Percentiles rank a stretch among this genome's conserved stretches.
Evolutionary conservation across 1,140 invertebrate genomes (phyloP).

Genomic region (Penaeus vannamei): DNA sequence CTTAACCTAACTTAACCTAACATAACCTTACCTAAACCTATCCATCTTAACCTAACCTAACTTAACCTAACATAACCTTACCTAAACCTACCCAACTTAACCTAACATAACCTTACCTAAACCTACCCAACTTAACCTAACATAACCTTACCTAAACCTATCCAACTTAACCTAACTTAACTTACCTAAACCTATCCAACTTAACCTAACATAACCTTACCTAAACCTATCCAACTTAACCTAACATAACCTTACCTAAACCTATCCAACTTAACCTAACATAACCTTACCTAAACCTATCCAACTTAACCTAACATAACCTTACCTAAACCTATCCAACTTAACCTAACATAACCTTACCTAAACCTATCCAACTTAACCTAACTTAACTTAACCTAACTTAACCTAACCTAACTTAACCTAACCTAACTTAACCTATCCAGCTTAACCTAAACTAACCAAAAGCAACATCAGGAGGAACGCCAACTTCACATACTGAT

Average conservation of each 20-base stretch:
- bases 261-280: neutral
- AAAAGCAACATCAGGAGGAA: neutral
- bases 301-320: neutral
- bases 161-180: neutral
- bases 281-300: neutral
- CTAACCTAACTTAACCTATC: constrained; percentile 3
- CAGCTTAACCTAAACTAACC: constrained; percentile 3
- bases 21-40: neutral
- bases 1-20: neutral
- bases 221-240: constrained; percentile 26
- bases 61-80: neutral
- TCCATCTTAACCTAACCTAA: too few species aligned
- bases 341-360: neutral
- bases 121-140: constrained; percentile 5
- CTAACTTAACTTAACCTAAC: neutral
- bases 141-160: constrained; percentile 3
- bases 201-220: neutral
- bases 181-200: constrained; percentile 35
- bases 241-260: constrained; percentile 2
- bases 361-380: neutral
- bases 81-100: neutral
- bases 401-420: constrained; percentile 15
- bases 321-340: neutral
- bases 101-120: neutral
- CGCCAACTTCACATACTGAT: too few species aligned